These are phyloP conservation scores for Lasioglossum leucozonium DNA, from an alignment of 2,888 invertebrate genomes.

Conservation along the genomic window DNA sequence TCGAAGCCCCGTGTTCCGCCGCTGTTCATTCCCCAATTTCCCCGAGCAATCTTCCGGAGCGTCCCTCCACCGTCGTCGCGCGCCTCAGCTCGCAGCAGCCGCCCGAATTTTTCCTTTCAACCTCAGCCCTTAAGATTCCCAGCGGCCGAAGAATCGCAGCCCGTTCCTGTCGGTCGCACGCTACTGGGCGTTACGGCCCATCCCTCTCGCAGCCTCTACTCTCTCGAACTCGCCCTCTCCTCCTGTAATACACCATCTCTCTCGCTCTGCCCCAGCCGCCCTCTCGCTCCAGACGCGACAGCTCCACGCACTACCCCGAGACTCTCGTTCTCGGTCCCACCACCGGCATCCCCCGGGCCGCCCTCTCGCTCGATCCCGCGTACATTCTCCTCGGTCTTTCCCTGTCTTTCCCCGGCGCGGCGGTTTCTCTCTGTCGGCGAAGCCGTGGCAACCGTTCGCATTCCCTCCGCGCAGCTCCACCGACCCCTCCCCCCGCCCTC, in stretches of 20 bases:
- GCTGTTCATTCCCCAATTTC: background rate
- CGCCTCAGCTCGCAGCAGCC: too few relatives aligned
- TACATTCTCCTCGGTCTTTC: slow-evolving; percentile 46
- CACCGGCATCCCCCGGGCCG: background rate
- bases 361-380: slow-evolving; percentile 53
- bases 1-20: background rate
- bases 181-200: slow-evolving; percentile 43
- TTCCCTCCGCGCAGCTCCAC: slow-evolving; percentile 35
- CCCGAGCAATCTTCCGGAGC: background rate
- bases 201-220: background rate
- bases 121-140: background rate
- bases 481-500: too few relatives aligned
- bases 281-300: background rate
- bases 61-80: too few relatives aligned
- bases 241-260: too few relatives aligned
- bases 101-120: slow-evolving; percentile 5
- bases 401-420: slow-evolving; percentile 36
- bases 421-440: slow-evolving; percentile 39
- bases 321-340: slow-evolving; percentile 3
- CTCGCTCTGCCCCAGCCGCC: background rate
- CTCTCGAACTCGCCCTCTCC: slow-evolving; percentile 9
- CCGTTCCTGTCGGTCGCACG: slow-evolving; percentile 18
- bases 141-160: slow-evolving; percentile 5
- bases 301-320: slow-evolving; percentile 22
- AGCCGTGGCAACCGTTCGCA: slow-evolving; percentile 55